Evolutionary conservation across 2,888 invertebrate species (phyloP), one percentile per base, ranked within the genome.

Genomic region (Epicampocera succincta): DNA sequence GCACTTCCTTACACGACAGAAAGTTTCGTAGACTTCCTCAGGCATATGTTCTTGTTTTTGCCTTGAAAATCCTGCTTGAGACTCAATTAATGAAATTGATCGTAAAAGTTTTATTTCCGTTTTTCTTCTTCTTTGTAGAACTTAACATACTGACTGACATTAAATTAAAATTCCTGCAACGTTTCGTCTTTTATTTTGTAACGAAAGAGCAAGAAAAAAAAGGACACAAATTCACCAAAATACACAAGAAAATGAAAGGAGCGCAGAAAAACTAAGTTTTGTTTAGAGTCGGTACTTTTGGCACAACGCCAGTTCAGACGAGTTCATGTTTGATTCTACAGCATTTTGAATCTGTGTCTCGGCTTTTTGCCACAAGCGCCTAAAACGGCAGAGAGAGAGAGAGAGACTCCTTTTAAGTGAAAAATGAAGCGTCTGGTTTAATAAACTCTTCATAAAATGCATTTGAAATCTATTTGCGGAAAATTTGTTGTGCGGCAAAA

Each of bases 61-160:
- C 15, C 9, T 5, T 33, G 33, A 33, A 19, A 33, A 1, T 50
- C 63, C 29, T 12, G 0, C 3, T 40, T 17, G 44, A 69, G 54
- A 71, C 63, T 77, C 63, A 63, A 71, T 77, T 69, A 77, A 63
- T 63, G 56, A 77, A 77, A 77, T 77, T 77, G 76, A 71, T 77
- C 65, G 56, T 65, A 77, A 77, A 77, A 77, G 63, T 77, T 77
- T 71, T 65, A 19, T 29, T 54, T 38, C n/a, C 40, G 1, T 48
- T 48, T 25, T 65, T 40, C 17, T 29, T 56, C 19, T 19, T 63
- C 13, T 4, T 25, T 42, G 0, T 29, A 12, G 13, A 69, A 50
- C 68, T 69, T 69, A 69, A 76, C 60, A 60, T 46, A 75, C 69
- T 77, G 54, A 75, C 69, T 77, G 54, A 61, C 68, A 71, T 58